A percentile compares a stretch with the other conserved stretches of the same genome.
Evolutionary conservation across 2,113 vertebrate species (phyloP).

Genomic region (Rhinolophus sinicus): DNA sequence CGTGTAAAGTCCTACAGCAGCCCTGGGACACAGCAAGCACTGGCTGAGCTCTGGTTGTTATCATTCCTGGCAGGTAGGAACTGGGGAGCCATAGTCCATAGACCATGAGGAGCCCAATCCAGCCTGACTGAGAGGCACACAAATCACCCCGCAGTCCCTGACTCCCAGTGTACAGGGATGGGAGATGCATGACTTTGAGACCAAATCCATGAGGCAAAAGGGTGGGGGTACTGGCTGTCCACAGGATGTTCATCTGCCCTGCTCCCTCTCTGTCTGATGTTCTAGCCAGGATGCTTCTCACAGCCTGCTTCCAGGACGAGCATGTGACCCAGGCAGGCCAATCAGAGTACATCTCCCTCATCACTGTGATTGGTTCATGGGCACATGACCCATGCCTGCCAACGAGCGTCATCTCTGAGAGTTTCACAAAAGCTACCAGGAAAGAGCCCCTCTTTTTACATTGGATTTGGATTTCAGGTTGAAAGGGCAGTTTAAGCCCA

Average conservation of each 20-base stretch:
- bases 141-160: background rate
- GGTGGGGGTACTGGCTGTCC: rapidly evolving
- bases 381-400: background rate
- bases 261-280: background rate
- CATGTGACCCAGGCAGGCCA: background rate
- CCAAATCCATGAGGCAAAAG: rapidly evolving
- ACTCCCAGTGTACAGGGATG: background rate
- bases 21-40: no score
- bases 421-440: background rate
- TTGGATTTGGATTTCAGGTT: background rate
- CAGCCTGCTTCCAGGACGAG: background rate
- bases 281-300: background rate
- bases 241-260: background rate
- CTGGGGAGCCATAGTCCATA: no score
- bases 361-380: no score
- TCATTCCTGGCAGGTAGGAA: background rate
- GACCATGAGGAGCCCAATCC: background rate
- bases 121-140: background rate
- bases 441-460: background rate
- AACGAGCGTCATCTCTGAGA: background rate
- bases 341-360: no score
- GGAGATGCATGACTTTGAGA: rapidly evolving
- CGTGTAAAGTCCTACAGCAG: no score
- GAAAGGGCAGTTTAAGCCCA: no score
- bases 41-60: rapidly evolving